Conservation (phyloP, 1,140 invertebrate species). For the Scaptodrosophila lebanonensis region DNA sequence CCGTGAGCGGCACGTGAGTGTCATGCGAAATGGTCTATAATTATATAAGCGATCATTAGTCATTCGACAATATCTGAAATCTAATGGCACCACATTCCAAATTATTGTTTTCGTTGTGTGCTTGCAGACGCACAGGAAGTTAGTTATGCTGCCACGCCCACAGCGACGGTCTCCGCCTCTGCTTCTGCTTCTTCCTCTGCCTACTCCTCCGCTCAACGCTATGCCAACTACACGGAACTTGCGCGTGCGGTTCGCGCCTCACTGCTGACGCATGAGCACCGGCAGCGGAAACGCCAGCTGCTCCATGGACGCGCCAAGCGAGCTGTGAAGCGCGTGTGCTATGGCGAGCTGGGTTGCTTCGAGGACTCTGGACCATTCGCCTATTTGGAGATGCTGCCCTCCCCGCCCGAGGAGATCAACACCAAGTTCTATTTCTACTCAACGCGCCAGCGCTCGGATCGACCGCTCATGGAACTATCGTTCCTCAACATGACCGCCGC, state of each 20-base stretch:
- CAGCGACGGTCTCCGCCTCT: neutral
- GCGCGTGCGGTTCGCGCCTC: constrained; percentile 57
- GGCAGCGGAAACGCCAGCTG: constrained; percentile 25
- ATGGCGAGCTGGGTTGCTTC: constrained; percentile 95
- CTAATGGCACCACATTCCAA: neutral
- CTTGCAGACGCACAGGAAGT: constrained; percentile 43
- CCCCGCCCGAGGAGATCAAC: constrained; percentile 90
- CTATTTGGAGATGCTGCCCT: constrained; percentile 92
- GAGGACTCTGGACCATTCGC: constrained; percentile 93
- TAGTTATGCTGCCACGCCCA: constrained; percentile 18
- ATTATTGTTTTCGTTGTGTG: neutral
- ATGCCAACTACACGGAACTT: constrained; percentile 48
- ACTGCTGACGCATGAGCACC: constrained; percentile 41
- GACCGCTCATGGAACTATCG: constrained; percentile 82
- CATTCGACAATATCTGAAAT: neutral
- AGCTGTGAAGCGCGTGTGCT: constrained; percentile 88
- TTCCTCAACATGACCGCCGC: constrained; percentile 82
- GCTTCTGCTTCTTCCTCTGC: too few relatives aligned
- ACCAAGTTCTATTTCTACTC: constrained; percentile 87
- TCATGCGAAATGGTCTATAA: constrained; percentile 9
- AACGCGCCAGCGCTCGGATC: constrained; percentile 80
- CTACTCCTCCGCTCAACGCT: neutral
- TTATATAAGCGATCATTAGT: constrained; percentile 1
- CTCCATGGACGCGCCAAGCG: constrained; percentile 78
- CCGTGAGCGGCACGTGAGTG: constrained; percentile 9